Evolutionary conservation across 2,797 vertebrate species (phyloP).

Genomic region (Pyrocephalus nanus): DNA sequence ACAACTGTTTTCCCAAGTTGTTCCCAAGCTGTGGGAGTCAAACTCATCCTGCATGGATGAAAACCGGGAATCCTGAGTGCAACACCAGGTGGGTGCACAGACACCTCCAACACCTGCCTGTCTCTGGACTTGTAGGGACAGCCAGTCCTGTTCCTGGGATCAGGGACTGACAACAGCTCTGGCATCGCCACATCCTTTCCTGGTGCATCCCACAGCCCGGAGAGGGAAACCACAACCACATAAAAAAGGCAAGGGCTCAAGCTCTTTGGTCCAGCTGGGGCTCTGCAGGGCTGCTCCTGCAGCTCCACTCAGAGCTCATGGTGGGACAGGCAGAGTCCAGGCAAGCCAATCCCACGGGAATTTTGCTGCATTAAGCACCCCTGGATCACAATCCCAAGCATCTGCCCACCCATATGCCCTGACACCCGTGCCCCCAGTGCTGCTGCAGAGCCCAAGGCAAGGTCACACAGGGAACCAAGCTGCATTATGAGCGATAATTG

Average conservation of each 20-base stretch:
- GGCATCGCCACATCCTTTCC: background rate
- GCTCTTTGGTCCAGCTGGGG: background rate
- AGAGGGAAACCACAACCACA: accelerated
- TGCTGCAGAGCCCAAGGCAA: background rate
- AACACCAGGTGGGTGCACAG: conserved; percentile 85
- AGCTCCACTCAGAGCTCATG: background rate
- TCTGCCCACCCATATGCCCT: background rate
- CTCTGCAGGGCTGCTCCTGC: background rate
- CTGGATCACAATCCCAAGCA: accelerated
- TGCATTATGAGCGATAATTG: background rate
- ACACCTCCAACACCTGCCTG: accelerated
- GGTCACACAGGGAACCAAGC: accelerated
- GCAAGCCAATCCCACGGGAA: accelerated
- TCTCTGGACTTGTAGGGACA: too few relatives aligned
- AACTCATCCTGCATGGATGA: conserved; percentile 52
- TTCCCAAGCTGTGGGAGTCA: background rate
- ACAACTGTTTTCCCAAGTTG: background rate
- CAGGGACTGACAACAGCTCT: too few relatives aligned
- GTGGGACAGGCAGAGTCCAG: background rate
- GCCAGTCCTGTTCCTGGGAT: background rate
- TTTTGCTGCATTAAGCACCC: background rate
- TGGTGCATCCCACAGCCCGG: background rate
- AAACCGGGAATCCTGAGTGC: conserved; percentile 79
- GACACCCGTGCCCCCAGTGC: background rate
- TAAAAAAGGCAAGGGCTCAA: accelerated